A percentile compares a stretch with the other conserved stretches of the same genome.
Evolutionary conservation across 2,888 invertebrate species (phyloP).

Genomic region (Omphaloscelis lunosa): DNA sequence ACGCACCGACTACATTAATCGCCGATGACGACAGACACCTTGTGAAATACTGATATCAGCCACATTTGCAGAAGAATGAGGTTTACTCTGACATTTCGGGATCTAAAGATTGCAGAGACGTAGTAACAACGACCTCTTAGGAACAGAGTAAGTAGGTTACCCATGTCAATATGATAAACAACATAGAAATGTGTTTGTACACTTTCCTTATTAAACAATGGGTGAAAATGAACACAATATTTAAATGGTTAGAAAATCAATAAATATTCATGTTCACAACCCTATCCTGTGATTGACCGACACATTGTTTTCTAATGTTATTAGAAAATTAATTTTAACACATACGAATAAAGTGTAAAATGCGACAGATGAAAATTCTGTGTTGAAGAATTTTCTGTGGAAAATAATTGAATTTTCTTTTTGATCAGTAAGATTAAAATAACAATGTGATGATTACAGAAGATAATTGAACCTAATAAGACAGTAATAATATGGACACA

Average conservation of each 20-base stretch:
- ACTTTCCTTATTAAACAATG: slow-evolving; percentile 51
- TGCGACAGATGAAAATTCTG: background rate
- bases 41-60: too few relatives aligned
- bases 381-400: background rate
- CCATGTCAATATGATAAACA: slow-evolving; percentile 12
- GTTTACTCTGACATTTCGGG: background rate
- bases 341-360: background rate
- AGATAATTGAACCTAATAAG: background rate
- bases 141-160: slow-evolving; percentile 13
- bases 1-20: too few relatives aligned
- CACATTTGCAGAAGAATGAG: background rate
- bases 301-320: slow-evolving; percentile 16
- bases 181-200: slow-evolving; percentile 14
- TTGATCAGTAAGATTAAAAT: background rate
- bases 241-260: slow-evolving; percentile 55
- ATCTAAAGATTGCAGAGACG: background rate
- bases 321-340: slow-evolving; percentile 11
- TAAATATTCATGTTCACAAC: slow-evolving; percentile 51
- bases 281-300: slow-evolving; percentile 18
- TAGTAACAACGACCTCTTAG: background rate
- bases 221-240: slow-evolving; percentile 47
- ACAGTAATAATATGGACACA: background rate
- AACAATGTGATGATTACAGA: background rate
- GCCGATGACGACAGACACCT: background rate
- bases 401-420: background rate